Conservation (phyloP, 2,113 vertebrate genomes). For the Spea bombifrons region DNA sequence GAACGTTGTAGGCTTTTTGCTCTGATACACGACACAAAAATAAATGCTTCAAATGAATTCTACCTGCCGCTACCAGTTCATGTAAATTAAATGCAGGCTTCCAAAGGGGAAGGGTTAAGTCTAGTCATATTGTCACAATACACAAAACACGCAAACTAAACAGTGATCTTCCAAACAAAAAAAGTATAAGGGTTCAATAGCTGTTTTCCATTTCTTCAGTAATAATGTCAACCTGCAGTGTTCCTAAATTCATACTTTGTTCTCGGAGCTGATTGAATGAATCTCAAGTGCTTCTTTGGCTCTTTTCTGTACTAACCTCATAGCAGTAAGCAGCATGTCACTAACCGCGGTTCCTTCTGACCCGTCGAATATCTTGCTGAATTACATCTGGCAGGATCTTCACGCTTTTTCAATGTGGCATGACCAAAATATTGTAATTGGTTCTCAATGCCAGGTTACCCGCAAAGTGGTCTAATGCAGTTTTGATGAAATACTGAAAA, state of each 20-base stretch:
- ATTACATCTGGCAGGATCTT: conserved; percentile 18
- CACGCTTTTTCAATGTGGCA: conserved; percentile 22
- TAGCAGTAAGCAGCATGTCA: neutral
- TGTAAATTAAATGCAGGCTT: conserved; percentile 28
- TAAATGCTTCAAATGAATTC: conserved; percentile 36
- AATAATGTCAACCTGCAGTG: neutral
- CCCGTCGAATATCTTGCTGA: neutral
- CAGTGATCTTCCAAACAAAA: conserved; percentile 5
- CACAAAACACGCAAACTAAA: neutral
- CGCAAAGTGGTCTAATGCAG: conserved; percentile 26
- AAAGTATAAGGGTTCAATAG: neutral
- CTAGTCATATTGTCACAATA: neutral
- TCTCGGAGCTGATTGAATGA: neutral
- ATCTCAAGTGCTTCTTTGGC: neutral
- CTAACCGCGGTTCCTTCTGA: neutral
- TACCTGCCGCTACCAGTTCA: conserved; percentile 23
- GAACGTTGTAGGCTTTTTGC: conserved; percentile 25
- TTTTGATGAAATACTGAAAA: conserved; percentile 39
- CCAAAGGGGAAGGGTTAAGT: neutral
- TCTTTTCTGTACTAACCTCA: neutral
- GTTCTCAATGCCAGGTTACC: conserved; percentile 27
- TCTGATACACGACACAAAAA: conserved; percentile 36
- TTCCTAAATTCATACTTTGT: neutral
- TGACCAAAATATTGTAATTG: conserved; percentile 22
- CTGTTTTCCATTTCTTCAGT: neutral